These are phyloP conservation scores for Regulus satrapa DNA, from an alignment of 2,113 vertebrate genomes.

Conservation along the genomic window DNA sequence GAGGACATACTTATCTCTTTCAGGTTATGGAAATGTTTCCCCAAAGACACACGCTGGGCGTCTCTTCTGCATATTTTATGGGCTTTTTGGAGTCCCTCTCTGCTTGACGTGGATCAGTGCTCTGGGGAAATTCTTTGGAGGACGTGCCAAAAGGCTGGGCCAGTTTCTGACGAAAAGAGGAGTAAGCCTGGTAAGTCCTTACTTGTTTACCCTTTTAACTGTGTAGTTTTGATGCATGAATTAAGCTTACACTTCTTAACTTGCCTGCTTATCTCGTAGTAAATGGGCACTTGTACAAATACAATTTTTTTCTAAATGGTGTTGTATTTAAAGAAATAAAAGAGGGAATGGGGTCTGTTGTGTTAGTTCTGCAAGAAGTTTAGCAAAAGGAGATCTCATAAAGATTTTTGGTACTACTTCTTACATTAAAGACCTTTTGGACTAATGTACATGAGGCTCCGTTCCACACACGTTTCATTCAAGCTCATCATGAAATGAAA, in stretches of 20 bases:
- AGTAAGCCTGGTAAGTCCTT: constrained; percentile 81
- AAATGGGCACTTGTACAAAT: not conserved
- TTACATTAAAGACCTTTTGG: not conserved
- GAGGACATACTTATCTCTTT: not conserved
- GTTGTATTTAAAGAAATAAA: not conserved
- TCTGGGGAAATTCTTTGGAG: constrained; percentile 96
- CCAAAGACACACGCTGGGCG: constrained; percentile 90
- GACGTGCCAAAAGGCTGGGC: constrained; percentile 92
- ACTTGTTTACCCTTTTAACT: not conserved
- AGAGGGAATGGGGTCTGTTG: not conserved
- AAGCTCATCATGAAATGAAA: not conserved
- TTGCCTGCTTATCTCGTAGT: not conserved
- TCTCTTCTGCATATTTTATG: constrained; percentile 96
- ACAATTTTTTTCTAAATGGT: not conserved
- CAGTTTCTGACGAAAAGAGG: constrained; percentile 93
- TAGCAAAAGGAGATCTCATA: not conserved
- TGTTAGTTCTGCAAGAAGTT: not conserved
- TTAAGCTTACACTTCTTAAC: not conserved
- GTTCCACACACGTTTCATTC: not conserved
- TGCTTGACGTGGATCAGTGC: constrained; percentile 98
- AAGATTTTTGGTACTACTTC: not conserved
- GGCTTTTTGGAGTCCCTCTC: constrained; percentile 92
- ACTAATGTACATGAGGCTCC: not conserved
- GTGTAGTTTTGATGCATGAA: not conserved
- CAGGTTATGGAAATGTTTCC: constrained; percentile 96